Percentiles rank a stretch among this genome's conserved stretches.
Evolutionary conservation across 2,888 invertebrate species (phyloP).

Genomic region (Amiota minor): DNA sequence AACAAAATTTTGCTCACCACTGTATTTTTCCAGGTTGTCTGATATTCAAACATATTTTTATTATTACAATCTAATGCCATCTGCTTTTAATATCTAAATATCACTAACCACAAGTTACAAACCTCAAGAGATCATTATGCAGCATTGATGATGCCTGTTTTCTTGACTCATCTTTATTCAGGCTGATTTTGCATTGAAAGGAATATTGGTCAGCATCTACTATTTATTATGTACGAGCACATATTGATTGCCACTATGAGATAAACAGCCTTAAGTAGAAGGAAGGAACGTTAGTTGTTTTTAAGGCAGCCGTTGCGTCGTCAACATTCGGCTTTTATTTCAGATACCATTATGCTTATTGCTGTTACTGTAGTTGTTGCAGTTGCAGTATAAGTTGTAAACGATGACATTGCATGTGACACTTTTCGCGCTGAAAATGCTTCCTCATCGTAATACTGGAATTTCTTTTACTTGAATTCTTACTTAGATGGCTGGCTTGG

Average conservation of each 20-base stretch:
- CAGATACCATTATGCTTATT: background rate
- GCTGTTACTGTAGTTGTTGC: constrained; percentile 9
- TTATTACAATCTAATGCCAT: too few relatives aligned
- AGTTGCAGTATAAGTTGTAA: constrained; percentile 24
- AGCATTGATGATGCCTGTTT: too few relatives aligned
- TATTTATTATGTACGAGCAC: background rate
- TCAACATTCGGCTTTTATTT: background rate
- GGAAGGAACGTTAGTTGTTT: background rate
- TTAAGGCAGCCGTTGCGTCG: constrained; percentile 17
- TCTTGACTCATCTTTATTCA: too few relatives aligned
- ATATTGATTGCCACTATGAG: constrained; percentile 7
- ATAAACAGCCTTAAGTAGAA: constrained; percentile 12
- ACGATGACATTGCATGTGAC: constrained; percentile 60
- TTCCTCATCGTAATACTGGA: constrained; percentile 59
- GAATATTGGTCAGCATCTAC: constrained; percentile 21
- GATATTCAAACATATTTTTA: too few relatives aligned
- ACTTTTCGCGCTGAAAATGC: constrained; percentile 55
- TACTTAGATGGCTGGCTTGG: constrained; percentile 42
- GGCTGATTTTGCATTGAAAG: background rate
- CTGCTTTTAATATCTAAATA: too few relatives aligned
- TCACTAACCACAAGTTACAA: too few relatives aligned
- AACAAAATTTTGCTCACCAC: too few relatives aligned
- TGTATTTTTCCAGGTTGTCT: too few relatives aligned
- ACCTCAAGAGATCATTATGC: too few relatives aligned
- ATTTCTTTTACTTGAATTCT: constrained; percentile 43